phyloP scores from a whole-genome alignment of 2,797 vertebrate genomes.

The Hoplostethus atlanticus region DNA sequence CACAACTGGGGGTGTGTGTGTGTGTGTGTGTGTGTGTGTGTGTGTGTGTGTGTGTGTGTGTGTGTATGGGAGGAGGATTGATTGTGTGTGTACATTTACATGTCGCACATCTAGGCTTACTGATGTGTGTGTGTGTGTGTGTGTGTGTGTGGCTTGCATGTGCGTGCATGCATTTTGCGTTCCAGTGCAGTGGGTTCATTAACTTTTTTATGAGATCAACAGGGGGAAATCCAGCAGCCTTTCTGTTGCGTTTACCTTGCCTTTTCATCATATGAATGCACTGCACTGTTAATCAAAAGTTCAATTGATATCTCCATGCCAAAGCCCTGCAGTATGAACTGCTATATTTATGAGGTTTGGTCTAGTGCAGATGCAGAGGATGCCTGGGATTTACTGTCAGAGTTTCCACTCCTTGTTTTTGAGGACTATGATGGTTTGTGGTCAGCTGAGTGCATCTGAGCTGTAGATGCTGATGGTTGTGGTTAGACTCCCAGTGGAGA shows the following conservation, averaged over 20 bases:
- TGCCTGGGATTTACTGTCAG: conserved; percentile 24
- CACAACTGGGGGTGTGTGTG: conserved; percentile 30
- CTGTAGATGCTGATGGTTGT: conserved; percentile 16
- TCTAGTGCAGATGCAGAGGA: conserved; percentile 16
- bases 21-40: conserved; percentile 15
- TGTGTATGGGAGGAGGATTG: conserved; percentile 15
- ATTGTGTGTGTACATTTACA: conserved; percentile 16
- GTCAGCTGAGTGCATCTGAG: conserved; percentile 43
- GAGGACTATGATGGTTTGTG: conserved; percentile 34
- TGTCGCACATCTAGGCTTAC: conserved; percentile 15
- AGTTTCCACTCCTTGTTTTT: conserved; percentile 48
- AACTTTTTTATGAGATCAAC: conserved; percentile 69
- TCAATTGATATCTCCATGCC: conserved; percentile 48
- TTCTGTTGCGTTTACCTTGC: conserved; percentile 29
- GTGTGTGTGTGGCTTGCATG: neutral
- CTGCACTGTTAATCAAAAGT: conserved; percentile 67
- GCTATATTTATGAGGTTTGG: conserved; percentile 3
- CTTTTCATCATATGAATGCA: conserved; percentile 64
- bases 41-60: conserved; percentile 23
- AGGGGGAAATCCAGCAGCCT: conserved; percentile 52
- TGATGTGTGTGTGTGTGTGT: neutral
- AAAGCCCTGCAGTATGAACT: conserved; percentile 28
- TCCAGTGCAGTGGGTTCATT: conserved; percentile 60
- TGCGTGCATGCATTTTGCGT: conserved; percentile 10
- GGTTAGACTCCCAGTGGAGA: conserved; percentile 33